A percentile compares a stretch with the other conserved stretches of the same genome.
These are phyloP conservation scores for Euschistus heros DNA, from an alignment of 1,140 invertebrate genomes.

Conservation along the genomic window DNA sequence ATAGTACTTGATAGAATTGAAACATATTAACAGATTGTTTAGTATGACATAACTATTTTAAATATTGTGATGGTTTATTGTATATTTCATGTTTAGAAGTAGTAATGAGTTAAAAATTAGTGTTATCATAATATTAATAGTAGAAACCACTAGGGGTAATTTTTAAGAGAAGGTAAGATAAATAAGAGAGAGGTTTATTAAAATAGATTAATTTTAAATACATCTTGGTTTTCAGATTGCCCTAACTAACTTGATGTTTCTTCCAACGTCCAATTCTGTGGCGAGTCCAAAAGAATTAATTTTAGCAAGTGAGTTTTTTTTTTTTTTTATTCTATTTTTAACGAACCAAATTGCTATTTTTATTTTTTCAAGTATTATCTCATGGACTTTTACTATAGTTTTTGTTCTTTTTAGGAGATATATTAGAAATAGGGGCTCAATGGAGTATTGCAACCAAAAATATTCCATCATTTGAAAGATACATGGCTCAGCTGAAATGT, in stretches of 20 bases:
- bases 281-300: constrained; percentile 78
- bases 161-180: background rate
- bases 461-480: constrained; percentile 89
- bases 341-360: background rate
- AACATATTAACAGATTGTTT: no score
- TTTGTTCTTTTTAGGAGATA: constrained; percentile 50
- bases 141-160: background rate
- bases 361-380: background rate
- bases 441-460: constrained; percentile 86
- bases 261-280: constrained; percentile 69
- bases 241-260: constrained; percentile 70
- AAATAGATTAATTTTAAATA: constrained; percentile 29
- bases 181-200: background rate
- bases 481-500: constrained; percentile 92
- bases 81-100: background rate
- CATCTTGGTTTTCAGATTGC: constrained; percentile 67
- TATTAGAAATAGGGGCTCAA: constrained; percentile 91
- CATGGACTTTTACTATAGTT: background rate
- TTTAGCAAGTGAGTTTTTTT: constrained; percentile 56
- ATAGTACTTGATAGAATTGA: no score
- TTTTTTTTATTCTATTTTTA: constrained; percentile 9
- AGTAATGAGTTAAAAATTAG: background rate
- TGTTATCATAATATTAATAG: background rate
- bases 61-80: no score
- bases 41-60: no score